Conservation (phyloP, 1,140 invertebrate genomes). For the Heliconius nattereri region DNA sequence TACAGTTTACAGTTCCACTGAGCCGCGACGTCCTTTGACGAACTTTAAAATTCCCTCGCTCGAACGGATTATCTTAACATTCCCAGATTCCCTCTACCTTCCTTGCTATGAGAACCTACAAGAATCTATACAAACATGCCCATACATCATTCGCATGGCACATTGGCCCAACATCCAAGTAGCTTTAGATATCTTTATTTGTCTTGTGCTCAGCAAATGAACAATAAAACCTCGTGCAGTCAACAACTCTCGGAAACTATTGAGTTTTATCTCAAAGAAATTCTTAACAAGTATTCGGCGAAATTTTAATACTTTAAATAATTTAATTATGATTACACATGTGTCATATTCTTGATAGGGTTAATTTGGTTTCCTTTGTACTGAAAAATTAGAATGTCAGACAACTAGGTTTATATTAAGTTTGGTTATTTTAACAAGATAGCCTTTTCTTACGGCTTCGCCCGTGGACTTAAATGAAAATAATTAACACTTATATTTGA, state of each 20-base stretch:
- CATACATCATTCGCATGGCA: neutral
- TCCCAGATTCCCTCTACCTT: neutral
- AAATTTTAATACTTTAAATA: neutral
- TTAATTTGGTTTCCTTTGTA: neutral
- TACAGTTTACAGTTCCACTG: too few relatives aligned
- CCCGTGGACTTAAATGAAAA: too few relatives aligned
- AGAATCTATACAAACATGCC: neutral
- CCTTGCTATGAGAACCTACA: neutral
- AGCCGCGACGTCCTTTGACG: too few relatives aligned
- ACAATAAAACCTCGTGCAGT: neutral
- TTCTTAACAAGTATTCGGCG: neutral
- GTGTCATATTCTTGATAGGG: neutral
- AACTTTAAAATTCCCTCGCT: too few relatives aligned
- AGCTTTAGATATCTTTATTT: constrained; percentile 4
- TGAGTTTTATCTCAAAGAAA: neutral
- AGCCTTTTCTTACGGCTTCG: too few relatives aligned
- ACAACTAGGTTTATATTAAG: neutral
- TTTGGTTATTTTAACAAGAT: neutral
- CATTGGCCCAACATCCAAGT: neutral
- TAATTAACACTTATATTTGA: too few relatives aligned
- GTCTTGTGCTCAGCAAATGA: constrained; percentile 1
- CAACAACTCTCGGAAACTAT: neutral
- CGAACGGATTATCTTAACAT: too few relatives aligned
- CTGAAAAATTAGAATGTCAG: neutral
- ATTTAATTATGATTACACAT: neutral